Evolutionary conservation across 2,113 vertebrate species (phyloP), one percentile per base, ranked within the genome.

Genomic region (Cercopithecus mona): DNA sequence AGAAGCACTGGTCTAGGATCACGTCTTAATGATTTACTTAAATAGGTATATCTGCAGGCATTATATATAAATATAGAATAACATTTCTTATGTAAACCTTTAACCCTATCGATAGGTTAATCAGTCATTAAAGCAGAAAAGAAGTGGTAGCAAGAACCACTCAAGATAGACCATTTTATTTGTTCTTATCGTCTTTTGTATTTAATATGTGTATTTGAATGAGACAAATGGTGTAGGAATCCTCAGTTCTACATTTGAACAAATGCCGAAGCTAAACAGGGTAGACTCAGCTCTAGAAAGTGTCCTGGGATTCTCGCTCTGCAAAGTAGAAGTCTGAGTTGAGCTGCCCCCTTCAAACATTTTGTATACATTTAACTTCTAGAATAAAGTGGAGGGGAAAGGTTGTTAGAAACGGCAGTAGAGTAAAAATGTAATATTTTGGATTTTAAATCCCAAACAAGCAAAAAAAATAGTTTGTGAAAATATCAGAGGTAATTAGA

Each of bases 61-160:
- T 57, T 66, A 85, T 45, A 88, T 61, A 27, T 85, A 88, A 66
- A 50, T 70, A 57, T 12, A 52, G 50, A 78, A 38, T 57, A 84
- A 94, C n/a, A 75, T 70, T 89, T 92, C 38, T 93, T 80, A 52
- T 30, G 12, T 94, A 96, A 90, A 70, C 25, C 52, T 96, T 90
- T 83, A 90, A 43, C 38, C 16, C 16, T 55, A 72, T 4, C 17
- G 25, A 75, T 43, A 91, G 30, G 61, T 93, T 94, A 87, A 90
- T 84, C 87, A 76, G 64, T 40, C 5, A 68, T 88, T 80, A 85
- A 87, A 80, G 55, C 27, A 90, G n/a, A 50, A 75, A 88, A 82
- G 18, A 23, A 70, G 27, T 32, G 75, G 18, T 3, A 86, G 22
- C 30, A 68, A 92, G 27, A 27, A 9, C 23, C 10, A 43, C 76